Conservation (phyloP, 2,113 vertebrate species). For the Phrynosoma platyrhinos region DNA sequence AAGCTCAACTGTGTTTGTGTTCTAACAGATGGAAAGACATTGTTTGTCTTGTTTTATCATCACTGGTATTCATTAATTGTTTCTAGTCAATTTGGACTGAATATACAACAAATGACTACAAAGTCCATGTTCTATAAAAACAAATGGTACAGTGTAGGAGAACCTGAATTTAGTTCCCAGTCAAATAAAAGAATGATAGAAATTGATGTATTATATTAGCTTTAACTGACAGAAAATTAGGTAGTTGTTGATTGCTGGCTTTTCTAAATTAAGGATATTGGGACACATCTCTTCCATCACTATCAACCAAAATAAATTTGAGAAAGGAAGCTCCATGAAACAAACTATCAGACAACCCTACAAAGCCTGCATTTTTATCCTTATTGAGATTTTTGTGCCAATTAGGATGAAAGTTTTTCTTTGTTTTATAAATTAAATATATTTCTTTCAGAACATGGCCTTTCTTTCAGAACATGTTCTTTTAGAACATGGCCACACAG, state of each 20-base stretch:
- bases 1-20: conserved; percentile 10
- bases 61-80: neutral
- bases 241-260: neutral
- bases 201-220: neutral
- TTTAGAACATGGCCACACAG: no score
- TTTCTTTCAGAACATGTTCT: no score
- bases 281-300: neutral
- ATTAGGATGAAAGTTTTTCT: no score
- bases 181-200: neutral
- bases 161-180: neutral
- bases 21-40: conserved; percentile 34
- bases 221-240: neutral
- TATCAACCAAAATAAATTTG: no score
- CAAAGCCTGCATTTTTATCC: neutral
- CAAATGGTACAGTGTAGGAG: no score
- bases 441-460: no score
- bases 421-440: no score
- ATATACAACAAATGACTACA: neutral
- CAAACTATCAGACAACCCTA: neutral
- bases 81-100: neutral
- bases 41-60: neutral
- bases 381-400: no score
- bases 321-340: neutral
- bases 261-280: neutral
- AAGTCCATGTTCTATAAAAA: neutral